These are phyloP conservation scores for Tachysurus vachellii DNA, from an alignment of 2,113 vertebrate species.

Conservation along the genomic window DNA sequence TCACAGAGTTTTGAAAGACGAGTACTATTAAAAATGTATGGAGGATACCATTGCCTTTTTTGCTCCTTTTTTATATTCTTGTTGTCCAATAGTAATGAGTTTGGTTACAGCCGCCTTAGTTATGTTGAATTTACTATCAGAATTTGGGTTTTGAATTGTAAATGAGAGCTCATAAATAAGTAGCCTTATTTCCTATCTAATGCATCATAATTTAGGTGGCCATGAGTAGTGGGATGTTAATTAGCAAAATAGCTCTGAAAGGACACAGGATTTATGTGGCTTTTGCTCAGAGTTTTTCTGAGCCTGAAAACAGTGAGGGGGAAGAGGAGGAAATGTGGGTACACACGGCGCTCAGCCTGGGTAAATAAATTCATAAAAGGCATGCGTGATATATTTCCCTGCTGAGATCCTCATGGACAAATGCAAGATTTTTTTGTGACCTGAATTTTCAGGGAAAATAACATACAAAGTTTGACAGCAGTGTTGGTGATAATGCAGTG, in stretches of 20 bases:
- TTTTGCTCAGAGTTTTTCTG: constrained; percentile 32
- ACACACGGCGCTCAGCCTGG: constrained; percentile 39
- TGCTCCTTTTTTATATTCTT: constrained; percentile 3
- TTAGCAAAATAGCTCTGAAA: constrained; percentile 80
- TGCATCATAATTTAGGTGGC: constrained; percentile 79
- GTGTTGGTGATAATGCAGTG: background rate
- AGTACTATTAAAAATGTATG: constrained; percentile 42
- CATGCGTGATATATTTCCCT: constrained; percentile 48
- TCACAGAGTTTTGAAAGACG: constrained; percentile 46
- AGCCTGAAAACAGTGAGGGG: constrained; percentile 31
- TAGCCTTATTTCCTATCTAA: constrained; percentile 80
- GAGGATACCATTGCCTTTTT: constrained; percentile 33
- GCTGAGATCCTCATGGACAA: constrained; percentile 49
- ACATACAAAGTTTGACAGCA: constrained; percentile 41
- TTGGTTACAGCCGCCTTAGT: constrained; percentile 14
- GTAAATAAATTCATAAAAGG: constrained; percentile 54
- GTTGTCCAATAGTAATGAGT: constrained; percentile 59
- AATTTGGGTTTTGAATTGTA: constrained; percentile 82
- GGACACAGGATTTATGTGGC: constrained; percentile 52
- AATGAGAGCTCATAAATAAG: constrained; percentile 91
- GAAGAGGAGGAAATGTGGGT: constrained; percentile 28
- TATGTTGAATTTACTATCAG: constrained; percentile 41
- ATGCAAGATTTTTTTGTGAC: constrained; percentile 53
- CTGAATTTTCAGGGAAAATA: constrained; percentile 52
- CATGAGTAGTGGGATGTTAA: constrained; percentile 84